Evolutionary conservation across 2,113 vertebrate genomes (phyloP).

Genomic region (Tachuris rubrigastra): DNA sequence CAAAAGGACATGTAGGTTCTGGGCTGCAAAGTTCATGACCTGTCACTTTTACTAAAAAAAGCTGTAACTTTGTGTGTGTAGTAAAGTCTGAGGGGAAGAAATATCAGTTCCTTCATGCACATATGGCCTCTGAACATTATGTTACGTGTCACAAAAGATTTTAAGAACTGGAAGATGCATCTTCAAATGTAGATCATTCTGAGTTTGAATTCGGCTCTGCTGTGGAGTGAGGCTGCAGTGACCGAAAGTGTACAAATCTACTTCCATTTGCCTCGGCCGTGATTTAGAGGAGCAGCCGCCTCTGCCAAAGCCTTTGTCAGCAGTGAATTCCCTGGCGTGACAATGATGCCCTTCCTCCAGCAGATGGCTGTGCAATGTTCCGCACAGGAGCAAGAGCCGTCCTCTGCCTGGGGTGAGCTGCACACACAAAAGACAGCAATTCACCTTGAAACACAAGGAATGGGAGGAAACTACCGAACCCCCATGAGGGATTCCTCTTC

Average conservation of each 20-base stretch:
- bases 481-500: background rate
- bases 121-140: background rate
- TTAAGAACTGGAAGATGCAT: background rate
- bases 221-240: background rate
- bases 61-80: background rate
- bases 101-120: background rate
- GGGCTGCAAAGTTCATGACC: background rate
- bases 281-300: background rate
- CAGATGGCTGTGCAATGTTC: conserved; percentile 64
- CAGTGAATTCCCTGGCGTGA: background rate
- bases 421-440: background rate
- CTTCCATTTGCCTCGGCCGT: background rate
- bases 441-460: background rate
- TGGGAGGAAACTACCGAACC: background rate
- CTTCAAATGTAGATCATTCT: background rate
- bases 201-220: background rate
- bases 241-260: background rate
- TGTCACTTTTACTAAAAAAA: background rate
- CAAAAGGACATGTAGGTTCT: background rate
- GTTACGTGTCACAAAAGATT: background rate
- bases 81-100: background rate
- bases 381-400: background rate
- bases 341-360: conserved; percentile 40
- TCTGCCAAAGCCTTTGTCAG: background rate
- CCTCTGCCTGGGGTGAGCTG: fast-evolving